phyloP scores from a whole-genome alignment of 2,113 vertebrate genomes.

The Sphaerodactylus townsendi region DNA sequence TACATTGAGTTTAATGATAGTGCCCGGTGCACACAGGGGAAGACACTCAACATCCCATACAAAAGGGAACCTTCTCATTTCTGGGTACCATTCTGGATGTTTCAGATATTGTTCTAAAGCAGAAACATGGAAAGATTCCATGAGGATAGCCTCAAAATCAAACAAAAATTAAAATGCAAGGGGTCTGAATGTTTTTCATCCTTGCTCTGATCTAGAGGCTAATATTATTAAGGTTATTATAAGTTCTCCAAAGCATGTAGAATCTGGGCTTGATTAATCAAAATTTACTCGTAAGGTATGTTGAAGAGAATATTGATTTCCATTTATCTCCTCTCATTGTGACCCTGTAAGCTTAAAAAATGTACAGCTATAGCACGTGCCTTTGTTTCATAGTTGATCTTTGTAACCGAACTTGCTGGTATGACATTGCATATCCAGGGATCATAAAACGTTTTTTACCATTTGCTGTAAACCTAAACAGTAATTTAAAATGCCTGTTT shows the following conservation, averaged over 20 bases:
- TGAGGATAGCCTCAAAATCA: neutral
- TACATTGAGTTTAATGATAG: neutral
- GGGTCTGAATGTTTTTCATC: neutral
- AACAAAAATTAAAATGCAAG: neutral
- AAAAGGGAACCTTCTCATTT: neutral
- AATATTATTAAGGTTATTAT: neutral
- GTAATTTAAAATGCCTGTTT: neutral
- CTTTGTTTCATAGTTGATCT: neutral
- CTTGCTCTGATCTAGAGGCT: neutral
- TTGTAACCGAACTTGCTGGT: neutral
- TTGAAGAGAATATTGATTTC: neutral
- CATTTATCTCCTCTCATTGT: neutral
- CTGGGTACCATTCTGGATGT: neutral
- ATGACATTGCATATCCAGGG: neutral
- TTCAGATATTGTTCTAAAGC: neutral
- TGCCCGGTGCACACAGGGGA: neutral
- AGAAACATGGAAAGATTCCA: neutral
- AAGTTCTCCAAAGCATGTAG: neutral
- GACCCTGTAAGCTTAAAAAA: neutral
- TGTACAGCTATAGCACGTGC: neutral
- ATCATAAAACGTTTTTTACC: neutral
- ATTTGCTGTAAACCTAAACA: neutral
- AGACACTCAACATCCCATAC: neutral
- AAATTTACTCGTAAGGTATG: neutral
- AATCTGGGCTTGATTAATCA: neutral